Conservation (phyloP, 2,113 vertebrate species). For the Bettongia penicillata region DNA sequence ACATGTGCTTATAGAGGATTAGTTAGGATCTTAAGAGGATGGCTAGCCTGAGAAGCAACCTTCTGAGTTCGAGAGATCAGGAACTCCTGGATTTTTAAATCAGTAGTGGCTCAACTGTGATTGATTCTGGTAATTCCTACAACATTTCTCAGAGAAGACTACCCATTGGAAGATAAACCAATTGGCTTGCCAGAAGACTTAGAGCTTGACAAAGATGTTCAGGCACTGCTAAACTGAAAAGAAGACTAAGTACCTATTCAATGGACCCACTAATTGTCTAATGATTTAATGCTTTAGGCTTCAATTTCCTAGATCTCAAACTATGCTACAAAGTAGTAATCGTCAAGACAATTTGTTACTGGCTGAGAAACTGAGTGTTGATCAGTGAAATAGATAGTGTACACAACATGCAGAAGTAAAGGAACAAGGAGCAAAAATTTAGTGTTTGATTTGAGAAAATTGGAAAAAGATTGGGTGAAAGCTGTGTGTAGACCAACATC, state of each 20-base stretch:
- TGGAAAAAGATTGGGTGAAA: not conserved
- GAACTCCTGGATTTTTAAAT: not conserved
- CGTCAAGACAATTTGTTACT: not conserved
- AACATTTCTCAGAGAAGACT: not conserved
- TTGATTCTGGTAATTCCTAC: not conserved
- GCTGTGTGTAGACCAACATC: not conserved
- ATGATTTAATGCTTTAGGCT: not conserved
- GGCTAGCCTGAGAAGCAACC: not conserved
- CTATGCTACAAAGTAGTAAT: not conserved
- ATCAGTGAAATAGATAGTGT: not conserved
- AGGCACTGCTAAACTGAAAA: not conserved
- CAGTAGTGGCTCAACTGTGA: not conserved
- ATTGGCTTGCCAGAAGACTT: not conserved
- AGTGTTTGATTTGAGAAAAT: not conserved
- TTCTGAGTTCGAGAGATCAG: not conserved
- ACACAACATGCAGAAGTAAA: not conserved
- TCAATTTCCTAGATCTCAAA: not conserved
- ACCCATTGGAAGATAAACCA: not conserved
- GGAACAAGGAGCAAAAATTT: not conserved
- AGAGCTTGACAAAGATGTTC: not conserved
- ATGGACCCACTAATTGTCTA: not conserved
- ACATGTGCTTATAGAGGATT: not conserved
- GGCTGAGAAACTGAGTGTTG: not conserved
- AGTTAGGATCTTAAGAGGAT: not conserved
- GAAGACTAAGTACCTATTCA: not conserved